These are phyloP conservation scores for Aphidoletes aphidimyza DNA, from an alignment of 2,888 invertebrate species.

Conservation along the genomic window DNA sequence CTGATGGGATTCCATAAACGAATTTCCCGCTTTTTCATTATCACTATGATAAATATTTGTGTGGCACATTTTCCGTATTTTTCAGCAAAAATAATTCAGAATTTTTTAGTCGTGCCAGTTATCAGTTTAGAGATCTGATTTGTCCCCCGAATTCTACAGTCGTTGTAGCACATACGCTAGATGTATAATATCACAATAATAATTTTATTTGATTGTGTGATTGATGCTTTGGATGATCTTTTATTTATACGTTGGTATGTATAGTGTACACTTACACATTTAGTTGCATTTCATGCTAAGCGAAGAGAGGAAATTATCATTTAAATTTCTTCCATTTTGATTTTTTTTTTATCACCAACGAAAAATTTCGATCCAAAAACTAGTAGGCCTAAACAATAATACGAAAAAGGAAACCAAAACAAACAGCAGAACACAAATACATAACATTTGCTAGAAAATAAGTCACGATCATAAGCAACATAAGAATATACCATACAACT, in stretches of 20 bases:
- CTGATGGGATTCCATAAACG: too few relatives aligned
- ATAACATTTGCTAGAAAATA: not conserved
- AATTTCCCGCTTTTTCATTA: too few relatives aligned
- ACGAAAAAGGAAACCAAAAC: not conserved
- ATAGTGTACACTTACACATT: not conserved
- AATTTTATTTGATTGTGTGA: not conserved
- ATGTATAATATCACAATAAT: not conserved
- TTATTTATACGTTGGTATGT: conserved; percentile 7
- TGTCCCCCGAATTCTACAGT: too few relatives aligned
- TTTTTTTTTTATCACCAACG: not conserved
- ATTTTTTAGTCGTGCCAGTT: too few relatives aligned
- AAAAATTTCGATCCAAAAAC: not conserved
- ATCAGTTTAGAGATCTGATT: too few relatives aligned
- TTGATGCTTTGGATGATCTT: not conserved
- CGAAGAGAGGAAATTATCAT: conserved; percentile 50
- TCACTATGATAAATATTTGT: too few relatives aligned
- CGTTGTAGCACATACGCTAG: not conserved
- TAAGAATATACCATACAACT: not conserved
- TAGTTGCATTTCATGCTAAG: conserved; percentile 30
- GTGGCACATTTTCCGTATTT: too few relatives aligned
- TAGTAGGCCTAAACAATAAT: not conserved
- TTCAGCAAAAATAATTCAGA: too few relatives aligned
- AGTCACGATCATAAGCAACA: not conserved
- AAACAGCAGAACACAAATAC: not conserved
- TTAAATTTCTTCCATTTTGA: conserved; percentile 53